Evolutionary conservation across 2,888 invertebrate species (phyloP), one percentile per base, ranked within the genome.

Genomic region (Sthenelais limicola): DNA sequence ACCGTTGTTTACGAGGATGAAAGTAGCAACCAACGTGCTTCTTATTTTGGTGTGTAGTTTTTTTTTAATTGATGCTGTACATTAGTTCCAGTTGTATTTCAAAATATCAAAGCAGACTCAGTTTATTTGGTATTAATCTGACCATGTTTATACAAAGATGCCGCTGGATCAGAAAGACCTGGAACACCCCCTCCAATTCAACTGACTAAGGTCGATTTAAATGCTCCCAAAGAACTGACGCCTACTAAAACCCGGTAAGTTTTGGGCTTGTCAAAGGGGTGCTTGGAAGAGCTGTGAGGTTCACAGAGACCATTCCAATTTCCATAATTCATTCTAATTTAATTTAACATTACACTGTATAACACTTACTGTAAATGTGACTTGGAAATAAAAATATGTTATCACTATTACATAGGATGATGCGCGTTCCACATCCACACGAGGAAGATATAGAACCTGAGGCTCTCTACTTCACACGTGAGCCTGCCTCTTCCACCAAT

Each of bases 1-100:
- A 72, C 74, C 30, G 47, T 77, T 26, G 72, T 69, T 1, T 77
- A 77, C 43, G 74, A 73, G 21, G 77, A 74, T 33, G 28, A 71
- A n/a, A 47, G 3, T 12, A 30, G 51, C 1, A 30, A 51, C n/a
- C 69, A 51, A 18, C 21, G 52, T n/a, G 51, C 69, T 1, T 7
- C 67, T 1, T 67, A 67, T 38, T 67, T 67, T 12, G 67, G 67
- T 67, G 15, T 26, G 48, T 48, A 15, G 30, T 9, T n/a, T n/a
- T n/a, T n/a, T n/a, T n/a, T n/a, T n/a, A n/a, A n/a, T n/a, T n/a
- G n/a, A n/a, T n/a, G n/a, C n/a, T n/a, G n/a, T n/a, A n/a, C n/a
- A n/a, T n/a, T n/a, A n/a, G n/a, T n/a, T n/a, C n/a, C n/a, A n/a
- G n/a, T n/a, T n/a, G n/a, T n/a, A n/a, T n/a, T n/a, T n/a, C n/a